These are phyloP conservation scores for Stomatorhinus ivindoensis DNA, from an alignment of 2,113 vertebrate species.

Conservation along the genomic window DNA sequence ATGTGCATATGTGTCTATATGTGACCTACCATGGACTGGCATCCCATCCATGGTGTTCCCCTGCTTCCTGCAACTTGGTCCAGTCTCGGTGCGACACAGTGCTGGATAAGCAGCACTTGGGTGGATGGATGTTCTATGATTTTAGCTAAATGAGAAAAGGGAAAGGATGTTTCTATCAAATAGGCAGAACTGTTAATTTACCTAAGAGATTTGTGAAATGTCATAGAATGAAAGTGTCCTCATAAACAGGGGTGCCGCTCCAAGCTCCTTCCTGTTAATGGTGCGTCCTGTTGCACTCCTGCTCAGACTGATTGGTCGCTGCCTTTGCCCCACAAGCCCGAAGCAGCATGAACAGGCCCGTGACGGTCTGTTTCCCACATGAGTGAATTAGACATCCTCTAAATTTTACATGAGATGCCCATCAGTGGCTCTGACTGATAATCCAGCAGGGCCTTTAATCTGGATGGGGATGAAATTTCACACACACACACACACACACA, in stretches of 20 bases:
- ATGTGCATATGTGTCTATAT: background rate
- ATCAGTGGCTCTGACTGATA: constrained; percentile 61
- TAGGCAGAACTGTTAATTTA: background rate
- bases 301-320: background rate
- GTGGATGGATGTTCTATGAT: background rate
- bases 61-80: background rate
- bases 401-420: constrained; percentile 68
- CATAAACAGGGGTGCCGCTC: background rate
- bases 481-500: no score
- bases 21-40: background rate
- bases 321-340: background rate
- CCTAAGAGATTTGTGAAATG: background rate
- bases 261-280: background rate
- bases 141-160: background rate
- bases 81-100: background rate
- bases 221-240: background rate
- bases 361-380: constrained; percentile 47
- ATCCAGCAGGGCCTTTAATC: constrained; percentile 37
- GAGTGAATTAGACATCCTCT: constrained; percentile 59
- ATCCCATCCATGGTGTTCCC: background rate
- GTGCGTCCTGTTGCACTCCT: background rate
- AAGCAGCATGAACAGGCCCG: constrained; percentile 19
- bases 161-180: background rate
- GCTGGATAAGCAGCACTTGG: background rate
- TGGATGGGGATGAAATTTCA: constrained; percentile 71